Conservation (phyloP, 2,888 invertebrate genomes). For the Neocrepidodera transversa region DNA sequence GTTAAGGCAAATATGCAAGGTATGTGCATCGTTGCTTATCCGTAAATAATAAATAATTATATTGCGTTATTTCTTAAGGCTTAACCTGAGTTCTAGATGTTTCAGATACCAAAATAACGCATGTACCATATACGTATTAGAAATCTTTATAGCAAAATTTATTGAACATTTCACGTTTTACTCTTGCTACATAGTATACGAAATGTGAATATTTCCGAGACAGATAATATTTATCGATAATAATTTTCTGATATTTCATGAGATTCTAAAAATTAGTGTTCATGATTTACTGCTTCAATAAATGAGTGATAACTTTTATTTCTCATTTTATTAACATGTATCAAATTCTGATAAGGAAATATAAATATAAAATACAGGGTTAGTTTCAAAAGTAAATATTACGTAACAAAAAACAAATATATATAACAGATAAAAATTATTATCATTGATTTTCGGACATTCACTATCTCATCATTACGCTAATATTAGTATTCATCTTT, state of each 20-base stretch:
- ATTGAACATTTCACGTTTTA: conserved; percentile 7
- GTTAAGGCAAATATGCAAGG: conserved; percentile 48
- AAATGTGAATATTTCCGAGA: not conserved
- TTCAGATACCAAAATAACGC: not conserved
- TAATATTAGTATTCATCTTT: no score
- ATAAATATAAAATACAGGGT: no score
- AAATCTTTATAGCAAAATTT: not conserved
- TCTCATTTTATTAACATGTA: not conserved
- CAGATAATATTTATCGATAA: conserved; percentile 8
- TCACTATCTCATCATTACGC: no score
- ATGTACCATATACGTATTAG: not conserved
- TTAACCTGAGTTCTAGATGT: conserved; percentile 38
- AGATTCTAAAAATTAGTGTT: conserved; percentile 3
- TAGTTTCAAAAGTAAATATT: no score
- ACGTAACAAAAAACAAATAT: no score
- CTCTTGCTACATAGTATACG: conserved; percentile 2
- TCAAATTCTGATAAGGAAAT: not conserved
- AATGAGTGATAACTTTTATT: not conserved
- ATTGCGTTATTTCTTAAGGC: not conserved
- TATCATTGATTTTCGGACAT: no score
- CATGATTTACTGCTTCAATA: conserved; percentile 1
- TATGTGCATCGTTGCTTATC: not conserved
- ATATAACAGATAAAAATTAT: no score
- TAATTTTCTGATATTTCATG: conserved; percentile 2
- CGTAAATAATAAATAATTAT: not conserved